Evolutionary conservation across 2,113 vertebrate genomes (phyloP), one percentile per base, ranked within the genome.

Genomic region (Bungarus multicinctus): DNA sequence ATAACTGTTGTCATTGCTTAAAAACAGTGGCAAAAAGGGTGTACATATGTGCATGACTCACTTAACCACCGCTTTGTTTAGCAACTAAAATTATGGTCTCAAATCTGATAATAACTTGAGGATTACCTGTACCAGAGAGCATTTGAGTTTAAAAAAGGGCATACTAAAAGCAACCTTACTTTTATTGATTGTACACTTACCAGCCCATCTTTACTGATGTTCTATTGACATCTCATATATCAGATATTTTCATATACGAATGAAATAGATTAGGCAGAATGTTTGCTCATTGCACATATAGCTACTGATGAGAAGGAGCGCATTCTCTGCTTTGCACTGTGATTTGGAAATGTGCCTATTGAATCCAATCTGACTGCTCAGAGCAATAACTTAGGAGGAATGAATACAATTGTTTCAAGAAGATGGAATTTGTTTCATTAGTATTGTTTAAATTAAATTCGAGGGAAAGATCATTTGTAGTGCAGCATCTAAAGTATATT

Each of bases 241-340:
- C 55, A 86, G 55, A 53, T 87, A 93, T 53, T 93, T 93, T 60
- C 92, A 93, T 90, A 93, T 93, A 64, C 89, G 90, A 90, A 87
- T 89, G 60, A 93, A 93, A 89, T 45, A 93, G 88, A 90, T 39
- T 86, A 81, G 69, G 45, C 8, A 50, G 55, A 43, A 34, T 93
- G 89, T 86, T 90, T 87, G 89, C 81, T n/a, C 81, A 69, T 54
- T 89, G 89, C 6, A 54, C 54, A 30, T 53, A 85, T 81, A 64
- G 39, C 85, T 34, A 87, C 30, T 22, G 39, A 90, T 39, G 81
- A 90, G 55, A 30, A 43, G 45, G 69, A 10, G 64, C 16, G 4
- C 4, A 12, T n/a, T 58, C 86, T 91, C 5, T 25, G 88, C 89
- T 54, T 90, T 87, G 16, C 3, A 90, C 3, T 0, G 0, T 14